Evolutionary conservation across 1,140 invertebrate species (phyloP).

Genomic region (Saccostrea echinata): DNA sequence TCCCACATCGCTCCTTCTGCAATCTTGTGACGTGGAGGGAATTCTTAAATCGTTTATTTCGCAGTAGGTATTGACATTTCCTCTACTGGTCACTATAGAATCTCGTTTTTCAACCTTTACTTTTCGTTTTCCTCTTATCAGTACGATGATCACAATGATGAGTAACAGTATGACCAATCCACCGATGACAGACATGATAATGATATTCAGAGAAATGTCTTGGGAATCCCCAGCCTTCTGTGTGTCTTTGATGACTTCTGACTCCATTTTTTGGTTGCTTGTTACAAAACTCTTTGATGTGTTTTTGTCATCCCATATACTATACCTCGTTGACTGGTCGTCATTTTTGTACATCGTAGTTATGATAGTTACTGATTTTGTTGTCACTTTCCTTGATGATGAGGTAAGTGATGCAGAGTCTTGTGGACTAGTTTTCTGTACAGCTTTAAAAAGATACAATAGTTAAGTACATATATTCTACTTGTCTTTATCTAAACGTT

Average conservation of each 20-base stretch:
- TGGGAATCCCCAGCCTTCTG: not conserved
- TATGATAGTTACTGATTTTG: not conserved
- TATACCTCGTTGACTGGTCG: not conserved
- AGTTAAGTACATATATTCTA: not conserved
- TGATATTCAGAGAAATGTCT: not conserved
- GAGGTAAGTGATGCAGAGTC: not conserved
- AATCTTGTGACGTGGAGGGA: not conserved
- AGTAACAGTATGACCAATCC: not conserved
- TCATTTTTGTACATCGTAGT: not conserved
- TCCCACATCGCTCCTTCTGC: not conserved
- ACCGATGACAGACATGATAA: not conserved
- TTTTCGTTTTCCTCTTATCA: not conserved
- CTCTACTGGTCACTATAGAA: not conserved
- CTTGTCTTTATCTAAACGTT: no score
- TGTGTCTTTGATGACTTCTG: not conserved
- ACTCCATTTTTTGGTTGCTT: not conserved
- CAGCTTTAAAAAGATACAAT: not conserved
- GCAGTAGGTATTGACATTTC: not conserved
- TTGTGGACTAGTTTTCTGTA: not conserved
- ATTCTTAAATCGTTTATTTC: not conserved
- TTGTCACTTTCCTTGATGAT: not conserved
- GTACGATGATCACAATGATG: not conserved
- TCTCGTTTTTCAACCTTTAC: not conserved
- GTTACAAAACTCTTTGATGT: not conserved
- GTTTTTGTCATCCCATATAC: not conserved